Base-by-base conservation (phyloP, 2,888 invertebrate genomes). In the Catocala sponsa region DNA sequence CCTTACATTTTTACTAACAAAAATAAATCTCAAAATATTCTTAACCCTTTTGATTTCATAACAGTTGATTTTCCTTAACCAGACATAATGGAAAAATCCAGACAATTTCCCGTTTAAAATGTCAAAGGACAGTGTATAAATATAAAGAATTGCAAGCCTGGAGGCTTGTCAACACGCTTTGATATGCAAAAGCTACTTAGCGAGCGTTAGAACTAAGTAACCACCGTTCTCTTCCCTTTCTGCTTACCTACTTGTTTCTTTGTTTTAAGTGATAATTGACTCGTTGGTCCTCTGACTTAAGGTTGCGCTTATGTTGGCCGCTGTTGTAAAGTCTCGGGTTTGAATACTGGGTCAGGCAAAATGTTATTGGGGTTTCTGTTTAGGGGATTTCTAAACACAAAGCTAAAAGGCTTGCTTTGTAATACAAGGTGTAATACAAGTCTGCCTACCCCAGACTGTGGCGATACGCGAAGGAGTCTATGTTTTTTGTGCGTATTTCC, bases 111-210 rank as follows among this genome's bases (percentile, higher is more conserved):
- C 59, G 49, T 47, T 35, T 43, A 50, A 25, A 25, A 52, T 63
- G 68, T 59, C 54, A 64, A 48, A 46, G 38, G 35, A 15, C 49
- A 57, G 52, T 65, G 48, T 12, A 47, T 12, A 7, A 59, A 69
- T 59, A 33, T 46, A 63, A 63, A 73, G 69, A 66, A 66, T 66
- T 50, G 59, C 48, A 32, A 66, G 59, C 32, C 42, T 5, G 50
- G 60, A 57, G 48, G 12, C 54, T 59, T 63, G 72, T 65, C 70
- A 69, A 67, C 72, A 71, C 55, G 54, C 74, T 74, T 74, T 74
- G 76, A 72, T 58, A 72, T 74, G 74, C 76, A 75, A 75, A 74
- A 67, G 60, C 69, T 59, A 63, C 64, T 65, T 74, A 74, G 70
- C 72, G 55, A 65, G 69, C n/a, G 54, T 41, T 58, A 49, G 32